These are phyloP conservation scores for Dendrocincla fuliginosa DNA, from an alignment of 2,797 vertebrate species.

Conservation along the genomic window DNA sequence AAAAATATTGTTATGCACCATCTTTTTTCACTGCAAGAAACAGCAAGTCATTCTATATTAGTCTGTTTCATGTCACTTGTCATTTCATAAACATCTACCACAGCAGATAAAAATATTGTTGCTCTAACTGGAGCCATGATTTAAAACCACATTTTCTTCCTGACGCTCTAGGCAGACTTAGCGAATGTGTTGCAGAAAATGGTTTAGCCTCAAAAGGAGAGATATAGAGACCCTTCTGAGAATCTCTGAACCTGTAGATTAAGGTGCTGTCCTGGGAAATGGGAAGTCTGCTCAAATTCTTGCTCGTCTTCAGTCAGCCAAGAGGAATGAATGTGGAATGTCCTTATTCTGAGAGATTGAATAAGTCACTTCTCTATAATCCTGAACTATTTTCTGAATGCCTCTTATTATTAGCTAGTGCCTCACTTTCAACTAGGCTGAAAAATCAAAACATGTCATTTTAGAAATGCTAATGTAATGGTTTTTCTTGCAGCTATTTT, in stretches of 20 bases:
- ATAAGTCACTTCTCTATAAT: neutral
- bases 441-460: neutral
- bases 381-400: neutral
- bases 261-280: neutral
- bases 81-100: neutral
- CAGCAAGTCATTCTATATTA: neutral
- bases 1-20: neutral
- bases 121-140: neutral
- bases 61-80: neutral
- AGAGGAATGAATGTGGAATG: neutral
- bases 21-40: neutral
- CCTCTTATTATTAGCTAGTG: neutral
- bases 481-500: neutral
- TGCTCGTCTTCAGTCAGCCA: neutral
- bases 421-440: neutral
- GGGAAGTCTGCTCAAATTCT: neutral
- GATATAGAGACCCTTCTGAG: neutral
- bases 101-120: neutral
- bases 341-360: neutral
- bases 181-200: neutral
- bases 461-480: neutral
- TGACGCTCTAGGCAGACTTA: neutral
- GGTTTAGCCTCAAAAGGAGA: neutral
- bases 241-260: neutral
- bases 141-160: neutral